These are phyloP conservation scores for Atrina japonica DNA, from an alignment of 2,888 invertebrate species.

Conservation along the genomic window DNA sequence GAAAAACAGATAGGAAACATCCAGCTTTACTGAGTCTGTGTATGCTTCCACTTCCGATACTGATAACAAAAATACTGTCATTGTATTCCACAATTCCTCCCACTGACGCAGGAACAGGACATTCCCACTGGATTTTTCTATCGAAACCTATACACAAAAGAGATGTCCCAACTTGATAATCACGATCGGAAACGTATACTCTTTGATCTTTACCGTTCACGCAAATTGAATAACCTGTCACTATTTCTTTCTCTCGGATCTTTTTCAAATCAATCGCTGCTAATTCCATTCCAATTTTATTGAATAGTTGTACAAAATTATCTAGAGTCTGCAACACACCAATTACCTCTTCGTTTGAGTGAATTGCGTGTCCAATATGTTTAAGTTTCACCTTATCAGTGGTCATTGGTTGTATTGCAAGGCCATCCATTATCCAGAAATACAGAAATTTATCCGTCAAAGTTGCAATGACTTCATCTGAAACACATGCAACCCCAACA, in stretches of 20 bases:
- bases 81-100: constrained; percentile 21
- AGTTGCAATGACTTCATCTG: constrained; percentile 8
- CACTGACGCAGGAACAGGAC: constrained; percentile 16
- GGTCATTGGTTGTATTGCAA: not conserved
- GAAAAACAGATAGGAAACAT: not conserved
- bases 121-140: constrained; percentile 15
- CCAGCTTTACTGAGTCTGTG: constrained; percentile 21
- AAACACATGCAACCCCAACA: constrained; percentile 3
- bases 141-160: constrained; percentile 14
- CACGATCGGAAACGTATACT: constrained; percentile 15
- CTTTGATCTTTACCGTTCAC: constrained; percentile 5
- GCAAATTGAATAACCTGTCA: constrained; percentile 4
- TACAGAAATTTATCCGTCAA: constrained; percentile 3
- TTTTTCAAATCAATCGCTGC: constrained; percentile 10
- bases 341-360: constrained; percentile 18
- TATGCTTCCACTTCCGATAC: constrained; percentile 15
- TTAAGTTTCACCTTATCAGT: constrained; percentile 5
- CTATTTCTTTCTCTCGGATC: constrained; percentile 13
- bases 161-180: constrained; percentile 15
- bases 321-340: constrained; percentile 16
- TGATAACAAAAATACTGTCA: constrained; percentile 16
- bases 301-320: constrained; percentile 17
- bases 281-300: constrained; percentile 5
- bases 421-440: constrained; percentile 11
- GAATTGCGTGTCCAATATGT: constrained; percentile 12